These are phyloP conservation scores for Psilanteris sp. DNA, from an alignment of 1,140 invertebrate genomes.

Conservation along the genomic window DNA sequence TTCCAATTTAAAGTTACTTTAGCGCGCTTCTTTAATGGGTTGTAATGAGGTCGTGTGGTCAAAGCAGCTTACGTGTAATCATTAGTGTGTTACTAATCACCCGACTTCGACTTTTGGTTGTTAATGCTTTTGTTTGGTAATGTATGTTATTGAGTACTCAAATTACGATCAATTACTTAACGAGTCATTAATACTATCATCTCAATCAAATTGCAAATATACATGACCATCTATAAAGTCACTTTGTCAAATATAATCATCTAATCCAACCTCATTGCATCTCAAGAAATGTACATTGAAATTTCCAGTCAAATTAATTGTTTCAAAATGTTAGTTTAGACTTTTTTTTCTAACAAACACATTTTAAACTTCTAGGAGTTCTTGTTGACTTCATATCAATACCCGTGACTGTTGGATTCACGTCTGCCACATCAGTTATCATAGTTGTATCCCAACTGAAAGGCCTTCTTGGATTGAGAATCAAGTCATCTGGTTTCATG, in stretches of 20 bases:
- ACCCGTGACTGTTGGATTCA: conserved; percentile 96
- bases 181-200: too few species aligned
- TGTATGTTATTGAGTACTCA: too few species aligned
- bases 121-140: too few species aligned
- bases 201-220: too few species aligned
- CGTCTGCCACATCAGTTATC: conserved; percentile 94
- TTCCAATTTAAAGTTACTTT: too few species aligned
- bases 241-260: too few species aligned
- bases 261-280: conserved; percentile 6
- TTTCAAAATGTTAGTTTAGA: too few species aligned
- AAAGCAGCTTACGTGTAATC: not conserved
- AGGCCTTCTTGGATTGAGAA: conserved; percentile 88
- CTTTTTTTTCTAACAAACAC: too few species aligned
- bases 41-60: conserved; percentile 30
- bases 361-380: conserved; percentile 90
- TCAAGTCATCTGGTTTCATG: conserved; percentile 86
- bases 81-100: not conserved
- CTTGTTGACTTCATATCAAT: conserved; percentile 96
- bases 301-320: too few species aligned
- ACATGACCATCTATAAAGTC: too few species aligned
- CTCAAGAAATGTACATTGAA: not conserved
- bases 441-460: conserved; percentile 94
- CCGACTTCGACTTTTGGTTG: too few species aligned
- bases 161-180: too few species aligned
- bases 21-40: conserved; percentile 2